phyloP scores from a whole-genome alignment of 2,113 vertebrate species.

The Zosterops pallidus region DNA sequence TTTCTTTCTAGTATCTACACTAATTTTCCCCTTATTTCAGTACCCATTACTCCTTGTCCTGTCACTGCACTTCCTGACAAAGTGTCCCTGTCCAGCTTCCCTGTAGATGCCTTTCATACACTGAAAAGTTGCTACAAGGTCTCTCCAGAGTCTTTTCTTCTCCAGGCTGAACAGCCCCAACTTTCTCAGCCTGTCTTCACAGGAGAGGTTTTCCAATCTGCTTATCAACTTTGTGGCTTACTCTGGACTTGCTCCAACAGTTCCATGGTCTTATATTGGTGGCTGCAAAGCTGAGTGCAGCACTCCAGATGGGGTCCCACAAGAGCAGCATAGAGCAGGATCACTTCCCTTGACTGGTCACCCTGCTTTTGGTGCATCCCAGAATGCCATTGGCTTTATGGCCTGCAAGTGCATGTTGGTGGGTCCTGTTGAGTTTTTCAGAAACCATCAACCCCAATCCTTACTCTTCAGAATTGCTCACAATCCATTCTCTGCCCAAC shows the following conservation, averaged over 20 bases:
- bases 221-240: background rate
- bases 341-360: no score
- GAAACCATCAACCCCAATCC: background rate
- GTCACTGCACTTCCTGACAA: no score
- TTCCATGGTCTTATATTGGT: background rate
- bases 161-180: no score
- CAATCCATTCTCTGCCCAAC: background rate
- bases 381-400: background rate
- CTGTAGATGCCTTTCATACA: no score
- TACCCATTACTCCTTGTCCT: no score
- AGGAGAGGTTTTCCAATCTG: background rate
- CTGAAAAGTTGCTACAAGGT: no score
- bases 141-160: no score
- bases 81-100: no score
- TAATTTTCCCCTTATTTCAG: no score
- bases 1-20: no score
- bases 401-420: rapidly evolving
- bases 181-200: no score
- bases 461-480: background rate
- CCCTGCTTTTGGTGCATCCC: rapidly evolving
- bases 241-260: background rate
- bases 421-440: background rate
- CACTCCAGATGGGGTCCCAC: background rate
- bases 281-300: background rate
- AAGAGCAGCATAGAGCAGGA: no score